Conservation (phyloP, 64 coral and sea anemone genomes). For the Actinia equina region DNA sequence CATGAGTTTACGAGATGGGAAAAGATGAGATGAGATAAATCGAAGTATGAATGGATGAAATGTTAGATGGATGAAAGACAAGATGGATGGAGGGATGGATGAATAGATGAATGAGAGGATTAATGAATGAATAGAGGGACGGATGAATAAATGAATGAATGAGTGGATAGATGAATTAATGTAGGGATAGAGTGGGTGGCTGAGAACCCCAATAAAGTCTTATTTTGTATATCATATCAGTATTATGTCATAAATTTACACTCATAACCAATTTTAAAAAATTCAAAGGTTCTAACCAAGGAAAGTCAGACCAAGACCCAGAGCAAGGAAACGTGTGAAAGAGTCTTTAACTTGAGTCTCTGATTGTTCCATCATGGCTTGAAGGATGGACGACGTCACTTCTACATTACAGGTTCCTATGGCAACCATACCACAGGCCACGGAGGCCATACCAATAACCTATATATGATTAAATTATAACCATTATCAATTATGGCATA, state of each 20-base stretch:
- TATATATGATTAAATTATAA: background rate
- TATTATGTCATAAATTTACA: no score
- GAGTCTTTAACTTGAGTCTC: slow-evolving; percentile 87
- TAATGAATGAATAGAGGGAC: background rate
- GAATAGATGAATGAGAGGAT: no score
- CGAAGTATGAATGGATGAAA: background rate
- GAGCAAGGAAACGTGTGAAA: slow-evolving; percentile 73
- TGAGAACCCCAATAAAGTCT: no score
- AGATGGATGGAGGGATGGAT: no score
- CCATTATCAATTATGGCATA: no score
- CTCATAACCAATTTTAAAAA: background rate
- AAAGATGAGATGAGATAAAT: background rate
- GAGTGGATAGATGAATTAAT: no score
- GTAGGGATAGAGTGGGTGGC: no score
- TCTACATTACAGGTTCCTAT: slow-evolving; percentile 96
- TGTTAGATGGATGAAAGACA: no score
- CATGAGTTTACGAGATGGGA: no score
- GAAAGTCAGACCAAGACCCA: slow-evolving; percentile 89
- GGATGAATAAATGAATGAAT: no score
- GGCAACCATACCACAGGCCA: slow-evolving; percentile 93
- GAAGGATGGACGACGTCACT: slow-evolving; percentile 90
- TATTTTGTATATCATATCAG: no score
- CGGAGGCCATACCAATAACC: slow-evolving; percentile 89
- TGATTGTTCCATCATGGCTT: slow-evolving; percentile 92
- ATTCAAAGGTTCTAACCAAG: slow-evolving; percentile 46